phyloP scores from a whole-genome alignment of 2,888 invertebrate species.

The Dugesia japonica region DNA sequence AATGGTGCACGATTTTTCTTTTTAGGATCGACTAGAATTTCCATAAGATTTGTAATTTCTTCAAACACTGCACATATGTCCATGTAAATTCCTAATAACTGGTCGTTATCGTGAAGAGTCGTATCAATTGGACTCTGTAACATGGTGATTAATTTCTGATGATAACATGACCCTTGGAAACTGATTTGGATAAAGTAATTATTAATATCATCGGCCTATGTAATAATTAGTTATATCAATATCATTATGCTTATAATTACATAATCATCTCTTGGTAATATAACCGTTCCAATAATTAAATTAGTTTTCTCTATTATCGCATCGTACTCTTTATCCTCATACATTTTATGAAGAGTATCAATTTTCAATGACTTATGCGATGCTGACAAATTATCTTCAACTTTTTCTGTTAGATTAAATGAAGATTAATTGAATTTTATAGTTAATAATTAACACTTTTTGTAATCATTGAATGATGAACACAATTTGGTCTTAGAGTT shows the following conservation, averaged over 20 bases:
- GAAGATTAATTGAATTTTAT: too few relatives aligned
- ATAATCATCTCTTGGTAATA: conserved; percentile 4
- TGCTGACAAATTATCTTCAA: conserved; percentile 7
- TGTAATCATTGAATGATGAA: background rate
- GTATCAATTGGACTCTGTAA: background rate
- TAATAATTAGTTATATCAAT: too few relatives aligned
- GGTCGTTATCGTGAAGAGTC: too few relatives aligned
- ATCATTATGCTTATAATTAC: too few relatives aligned
- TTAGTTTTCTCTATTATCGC: background rate
- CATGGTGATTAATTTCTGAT: background rate
- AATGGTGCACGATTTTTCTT: background rate
- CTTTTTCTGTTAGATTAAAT: background rate
- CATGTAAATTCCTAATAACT: background rate
- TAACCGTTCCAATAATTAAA: background rate
- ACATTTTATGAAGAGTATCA: background rate
- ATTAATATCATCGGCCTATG: background rate
- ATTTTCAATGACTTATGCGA: background rate
- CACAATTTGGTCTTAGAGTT: background rate
- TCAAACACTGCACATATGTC: background rate
- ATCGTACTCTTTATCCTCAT: background rate
- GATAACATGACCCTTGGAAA: background rate
- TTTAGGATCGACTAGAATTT: background rate
- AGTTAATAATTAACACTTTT: too few relatives aligned
- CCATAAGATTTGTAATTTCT: background rate
- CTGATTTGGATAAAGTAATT: conserved; percentile 8